Conservation (phyloP, 2,113 vertebrate species). For the Labeo catla region DNA sequence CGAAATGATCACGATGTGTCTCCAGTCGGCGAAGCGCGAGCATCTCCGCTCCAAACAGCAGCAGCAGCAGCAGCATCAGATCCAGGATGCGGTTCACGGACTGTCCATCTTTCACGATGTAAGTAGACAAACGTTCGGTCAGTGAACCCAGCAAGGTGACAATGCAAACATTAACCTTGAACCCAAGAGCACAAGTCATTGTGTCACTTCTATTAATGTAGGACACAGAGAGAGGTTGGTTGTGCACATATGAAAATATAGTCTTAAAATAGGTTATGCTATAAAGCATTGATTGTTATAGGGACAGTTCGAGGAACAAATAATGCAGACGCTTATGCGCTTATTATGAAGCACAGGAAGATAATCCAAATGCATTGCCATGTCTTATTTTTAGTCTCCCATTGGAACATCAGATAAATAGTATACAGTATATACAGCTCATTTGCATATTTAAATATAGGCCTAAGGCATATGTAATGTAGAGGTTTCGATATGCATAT, state of each 20-base stretch:
- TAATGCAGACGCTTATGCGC: neutral
- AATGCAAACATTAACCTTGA: slow-evolving; percentile 17
- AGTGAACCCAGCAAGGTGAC: neutral
- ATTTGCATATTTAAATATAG: slow-evolving; percentile 23
- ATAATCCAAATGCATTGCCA: neutral
- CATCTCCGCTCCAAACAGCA: slow-evolving; percentile 72
- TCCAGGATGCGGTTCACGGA: slow-evolving; percentile 68
- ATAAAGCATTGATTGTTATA: neutral
- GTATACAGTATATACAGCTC: neutral
- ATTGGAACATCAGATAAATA: neutral
- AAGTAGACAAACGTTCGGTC: slow-evolving; percentile 61
- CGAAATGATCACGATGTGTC: slow-evolving; percentile 83
- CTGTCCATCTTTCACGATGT: slow-evolving; percentile 80
- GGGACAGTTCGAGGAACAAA: neutral
- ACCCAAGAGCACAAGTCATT: no score
- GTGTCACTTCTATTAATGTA: neutral
- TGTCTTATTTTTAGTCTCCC: neutral
- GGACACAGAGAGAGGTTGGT: neutral
- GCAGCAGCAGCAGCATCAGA: slow-evolving; percentile 62
- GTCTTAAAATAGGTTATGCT: neutral
- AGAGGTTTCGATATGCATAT: neutral
- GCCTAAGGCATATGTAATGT: neutral
- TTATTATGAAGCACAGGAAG: neutral
- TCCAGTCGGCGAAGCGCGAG: slow-evolving; percentile 80
- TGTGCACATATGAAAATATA: neutral